Percentiles rank a stretch among this genome's conserved stretches.
Evolutionary conservation across 1,140 invertebrate species (phyloP).

Genomic region (Amyelois transitella): DNA sequence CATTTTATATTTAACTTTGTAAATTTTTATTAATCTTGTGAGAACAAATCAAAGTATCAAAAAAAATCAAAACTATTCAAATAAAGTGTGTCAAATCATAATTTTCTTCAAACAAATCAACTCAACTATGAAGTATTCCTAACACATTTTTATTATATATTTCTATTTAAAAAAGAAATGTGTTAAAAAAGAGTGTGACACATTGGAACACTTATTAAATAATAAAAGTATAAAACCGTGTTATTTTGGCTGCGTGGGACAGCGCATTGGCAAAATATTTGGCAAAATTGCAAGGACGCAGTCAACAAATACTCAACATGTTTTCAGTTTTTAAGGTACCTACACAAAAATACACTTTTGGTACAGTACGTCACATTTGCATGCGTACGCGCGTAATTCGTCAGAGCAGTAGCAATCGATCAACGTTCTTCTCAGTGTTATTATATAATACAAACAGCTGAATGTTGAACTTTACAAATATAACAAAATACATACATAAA

Average conservation of each 20-base stretch:
- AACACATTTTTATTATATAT: neutral
- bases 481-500: too few relatives aligned
- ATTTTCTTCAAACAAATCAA: neutral
- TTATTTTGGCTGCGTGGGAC: conserved; percentile 16
- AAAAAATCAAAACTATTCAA: too few relatives aligned
- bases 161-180: neutral
- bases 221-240: conserved; percentile 22
- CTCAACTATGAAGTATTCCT: neutral
- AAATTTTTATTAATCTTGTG: too few relatives aligned
- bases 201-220: conserved; percentile 24
- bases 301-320: conserved; percentile 7
- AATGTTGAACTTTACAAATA: too few relatives aligned
- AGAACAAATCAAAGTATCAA: too few relatives aligned
- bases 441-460: too few relatives aligned
- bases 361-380: neutral
- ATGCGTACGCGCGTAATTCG: too few relatives aligned
- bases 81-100: too few relatives aligned
- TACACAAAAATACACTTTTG: neutral
- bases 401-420: too few relatives aligned
- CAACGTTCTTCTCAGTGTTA: too few relatives aligned
- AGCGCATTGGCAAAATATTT: conserved; percentile 40
- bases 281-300: conserved; percentile 42
- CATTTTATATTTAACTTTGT: too few relatives aligned
- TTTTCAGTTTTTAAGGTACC: conserved; percentile 1
- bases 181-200: conserved; percentile 14